Conservation (phyloP, 1,140 invertebrate genomes). For the Cotesia typhae region DNA sequence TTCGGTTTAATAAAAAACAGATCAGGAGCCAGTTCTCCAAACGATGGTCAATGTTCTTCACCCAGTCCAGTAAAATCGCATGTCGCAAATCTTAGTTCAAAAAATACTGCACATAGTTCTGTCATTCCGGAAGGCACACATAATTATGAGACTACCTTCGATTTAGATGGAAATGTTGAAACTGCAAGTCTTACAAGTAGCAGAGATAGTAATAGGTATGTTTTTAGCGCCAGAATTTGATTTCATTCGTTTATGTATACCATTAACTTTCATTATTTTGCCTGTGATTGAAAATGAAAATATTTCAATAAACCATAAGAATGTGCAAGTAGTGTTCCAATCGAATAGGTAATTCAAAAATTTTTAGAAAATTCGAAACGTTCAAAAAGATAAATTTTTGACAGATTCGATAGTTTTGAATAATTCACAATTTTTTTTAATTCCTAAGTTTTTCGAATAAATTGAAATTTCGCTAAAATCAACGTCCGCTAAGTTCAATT, state of each 20-base stretch:
- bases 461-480: no score
- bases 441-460: no score
- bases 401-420: no score
- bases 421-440: no score
- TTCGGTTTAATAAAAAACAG: slow-evolving; percentile 59
- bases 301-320: no score
- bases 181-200: slow-evolving; percentile 72
- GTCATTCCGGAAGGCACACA: slow-evolving; percentile 62
- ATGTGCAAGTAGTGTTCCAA: no score
- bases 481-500: no score
- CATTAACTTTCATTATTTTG: no score
- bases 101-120: slow-evolving; percentile 55
- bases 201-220: slow-evolving; percentile 74
- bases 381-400: no score
- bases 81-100: slow-evolving; percentile 47
- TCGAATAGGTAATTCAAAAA: no score
- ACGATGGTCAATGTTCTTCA: slow-evolving; percentile 54
- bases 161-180: slow-evolving; percentile 85
- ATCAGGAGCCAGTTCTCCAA: slow-evolving; percentile 56
- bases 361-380: no score
- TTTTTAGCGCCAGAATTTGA: neutral
- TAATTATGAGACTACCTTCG: slow-evolving; percentile 85
- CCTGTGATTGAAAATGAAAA: no score
- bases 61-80: slow-evolving; percentile 60
- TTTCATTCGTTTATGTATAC: neutral